A percentile compares a stretch with the other conserved stretches of the same genome.
These are phyloP conservation scores for Agriopis leucophaearia DNA, from an alignment of 2,888 invertebrate species.

Conservation along the genomic window DNA sequence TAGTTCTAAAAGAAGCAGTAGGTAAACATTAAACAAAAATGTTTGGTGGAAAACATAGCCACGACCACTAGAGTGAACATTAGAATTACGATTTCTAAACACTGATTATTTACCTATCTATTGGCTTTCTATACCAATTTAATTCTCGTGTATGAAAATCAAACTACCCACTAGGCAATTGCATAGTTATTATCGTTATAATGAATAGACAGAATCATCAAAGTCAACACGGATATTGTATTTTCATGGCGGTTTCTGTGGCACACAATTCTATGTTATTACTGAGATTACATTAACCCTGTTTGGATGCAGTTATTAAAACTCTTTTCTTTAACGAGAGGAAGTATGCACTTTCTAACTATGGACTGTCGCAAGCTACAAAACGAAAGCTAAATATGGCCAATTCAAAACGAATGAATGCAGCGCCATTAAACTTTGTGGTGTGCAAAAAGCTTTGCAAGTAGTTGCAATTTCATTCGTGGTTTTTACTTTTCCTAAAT, in stretches of 20 bases:
- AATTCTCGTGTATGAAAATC: conserved; percentile 16
- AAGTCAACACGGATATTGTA: conserved; percentile 41
- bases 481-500: too few species aligned
- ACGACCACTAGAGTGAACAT: too few species aligned
- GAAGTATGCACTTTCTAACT: conserved; percentile 16
- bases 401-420: not conserved
- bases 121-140: conserved; percentile 13
- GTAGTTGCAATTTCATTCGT: too few species aligned
- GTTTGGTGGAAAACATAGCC: too few species aligned
- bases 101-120: not conserved
- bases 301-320: conserved; percentile 32
- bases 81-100: not conserved
- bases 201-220: conserved; percentile 37
- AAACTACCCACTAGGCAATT: conserved; percentile 9
- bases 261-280: conserved; percentile 36
- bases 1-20: too few species aligned
- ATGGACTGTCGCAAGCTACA: not conserved
- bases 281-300: conserved; percentile 23
- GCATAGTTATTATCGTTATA: conserved; percentile 21
- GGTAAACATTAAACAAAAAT: too few species aligned
- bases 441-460: too few species aligned
- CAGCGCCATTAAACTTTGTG: not conserved
- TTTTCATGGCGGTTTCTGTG: conserved; percentile 27
- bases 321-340: conserved; percentile 19
- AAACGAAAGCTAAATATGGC: not conserved